Conservation (phyloP, 2,113 vertebrate species). For the Illadopsis cleaveri region DNA sequence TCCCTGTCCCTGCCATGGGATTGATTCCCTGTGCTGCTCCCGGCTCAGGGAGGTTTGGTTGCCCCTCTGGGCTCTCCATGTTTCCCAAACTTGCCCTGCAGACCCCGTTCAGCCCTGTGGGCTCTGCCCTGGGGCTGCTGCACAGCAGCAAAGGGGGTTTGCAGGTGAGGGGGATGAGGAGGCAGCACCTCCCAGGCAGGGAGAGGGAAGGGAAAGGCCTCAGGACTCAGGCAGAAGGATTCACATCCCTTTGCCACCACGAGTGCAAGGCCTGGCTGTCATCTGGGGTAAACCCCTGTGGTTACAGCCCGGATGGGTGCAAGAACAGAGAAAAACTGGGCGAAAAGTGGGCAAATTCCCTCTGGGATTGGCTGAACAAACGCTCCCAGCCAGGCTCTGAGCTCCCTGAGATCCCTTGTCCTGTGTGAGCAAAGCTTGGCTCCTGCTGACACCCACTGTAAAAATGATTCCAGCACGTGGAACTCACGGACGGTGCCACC, state of each 20-base stretch:
- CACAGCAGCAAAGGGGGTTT: background rate
- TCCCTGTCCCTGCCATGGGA: background rate
- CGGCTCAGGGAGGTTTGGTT: background rate
- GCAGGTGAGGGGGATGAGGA: background rate
- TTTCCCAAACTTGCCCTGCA: background rate
- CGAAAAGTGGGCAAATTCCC: background rate
- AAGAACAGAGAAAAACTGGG: background rate
- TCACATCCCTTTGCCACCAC: rapidly evolving
- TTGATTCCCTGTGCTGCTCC: background rate
- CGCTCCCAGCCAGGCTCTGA: rapidly evolving
- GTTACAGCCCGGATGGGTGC: background rate
- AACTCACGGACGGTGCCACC: too few species aligned
- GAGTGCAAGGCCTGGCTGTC: background rate
- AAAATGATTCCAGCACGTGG: background rate
- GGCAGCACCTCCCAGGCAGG: background rate
- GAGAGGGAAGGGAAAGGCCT: background rate
- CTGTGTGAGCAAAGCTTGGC: rapidly evolving
- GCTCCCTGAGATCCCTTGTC: rapidly evolving
- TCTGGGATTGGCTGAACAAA: background rate
- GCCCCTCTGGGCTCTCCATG: rapidly evolving
- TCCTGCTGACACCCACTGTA: rapidly evolving
- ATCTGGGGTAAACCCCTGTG: background rate
- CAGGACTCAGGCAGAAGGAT: background rate
- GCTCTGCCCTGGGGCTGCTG: background rate
- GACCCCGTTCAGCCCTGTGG: rapidly evolving